Evolutionary conservation across 2,888 invertebrate genomes (phyloP).

Genomic region (Ennomos fuscantarius): DNA sequence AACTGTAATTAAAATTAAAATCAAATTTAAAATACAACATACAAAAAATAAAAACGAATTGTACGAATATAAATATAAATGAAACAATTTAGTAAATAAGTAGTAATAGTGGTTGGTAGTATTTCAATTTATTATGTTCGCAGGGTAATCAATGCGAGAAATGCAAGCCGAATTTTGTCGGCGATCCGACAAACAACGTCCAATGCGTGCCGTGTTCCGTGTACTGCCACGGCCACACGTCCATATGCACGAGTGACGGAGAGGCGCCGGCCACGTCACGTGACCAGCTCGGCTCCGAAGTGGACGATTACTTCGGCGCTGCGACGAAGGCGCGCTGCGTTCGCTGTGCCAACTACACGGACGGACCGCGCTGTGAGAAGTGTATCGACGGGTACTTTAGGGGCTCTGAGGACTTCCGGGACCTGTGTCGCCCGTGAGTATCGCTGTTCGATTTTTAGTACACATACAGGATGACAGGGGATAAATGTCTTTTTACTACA

Average conservation of each 20-base stretch:
- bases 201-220: conserved; percentile 94
- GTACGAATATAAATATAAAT: no score
- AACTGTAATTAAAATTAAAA: no score
- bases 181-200: conserved; percentile 94
- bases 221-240: conserved; percentile 95
- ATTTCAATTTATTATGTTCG: background rate
- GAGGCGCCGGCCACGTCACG: conserved; percentile 70
- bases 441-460: background rate
- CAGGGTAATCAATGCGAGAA: conserved; percentile 95
- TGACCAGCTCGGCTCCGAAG: conserved; percentile 81
- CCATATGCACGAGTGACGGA: conserved; percentile 89
- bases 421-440: conserved; percentile 90
- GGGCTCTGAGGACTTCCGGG: conserved; percentile 90
- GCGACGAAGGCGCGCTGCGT: conserved; percentile 90
- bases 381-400: conserved; percentile 91
- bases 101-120: no score
- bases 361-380: conserved; percentile 92
- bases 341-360: conserved; percentile 92
- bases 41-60: no score
- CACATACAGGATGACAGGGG: no score
- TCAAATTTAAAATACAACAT: no score
- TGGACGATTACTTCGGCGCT: conserved; percentile 87
- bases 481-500: background rate
- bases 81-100: no score
- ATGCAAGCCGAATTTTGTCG: conserved; percentile 96